Conservation (phyloP, 1,140 invertebrate species). For the Liolophura sinensis region DNA sequence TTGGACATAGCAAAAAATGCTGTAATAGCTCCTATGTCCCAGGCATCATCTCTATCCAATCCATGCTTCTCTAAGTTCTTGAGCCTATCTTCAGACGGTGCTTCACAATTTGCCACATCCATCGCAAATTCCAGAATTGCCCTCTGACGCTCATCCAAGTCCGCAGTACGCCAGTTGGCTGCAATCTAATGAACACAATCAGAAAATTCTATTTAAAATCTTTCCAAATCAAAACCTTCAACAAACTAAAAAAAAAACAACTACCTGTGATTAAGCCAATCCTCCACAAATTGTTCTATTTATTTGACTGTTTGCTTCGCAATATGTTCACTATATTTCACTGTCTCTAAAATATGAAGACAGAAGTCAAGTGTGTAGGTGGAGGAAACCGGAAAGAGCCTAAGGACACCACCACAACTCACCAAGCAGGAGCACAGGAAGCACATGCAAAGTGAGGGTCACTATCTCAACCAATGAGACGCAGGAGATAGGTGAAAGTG, state of each 20-base stretch:
- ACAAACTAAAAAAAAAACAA: too few species aligned
- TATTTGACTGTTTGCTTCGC: neutral
- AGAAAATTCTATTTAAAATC: neutral
- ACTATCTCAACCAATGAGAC: too few species aligned
- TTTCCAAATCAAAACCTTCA: neutral
- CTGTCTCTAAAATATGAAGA: too few species aligned
- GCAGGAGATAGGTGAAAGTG: too few species aligned
- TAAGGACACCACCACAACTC: too few species aligned
- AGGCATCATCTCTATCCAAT: conserved; percentile 38
- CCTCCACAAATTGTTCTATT: neutral
- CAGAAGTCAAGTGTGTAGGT: too few species aligned
- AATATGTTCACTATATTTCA: neutral
- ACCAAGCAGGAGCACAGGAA: too few species aligned
- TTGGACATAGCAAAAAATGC: conserved; percentile 42
- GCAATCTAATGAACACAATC: conserved; percentile 25
- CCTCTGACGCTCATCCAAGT: conserved; percentile 35
- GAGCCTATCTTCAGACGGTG: conserved; percentile 29
- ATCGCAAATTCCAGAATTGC: conserved; percentile 42
- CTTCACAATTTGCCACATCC: conserved; percentile 28
- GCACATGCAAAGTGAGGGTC: too few species aligned
- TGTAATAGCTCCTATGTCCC: conserved; percentile 43
- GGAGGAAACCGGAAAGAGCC: too few species aligned
- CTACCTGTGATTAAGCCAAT: neutral
- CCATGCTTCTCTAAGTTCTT: conserved; percentile 32
- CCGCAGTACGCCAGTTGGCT: conserved; percentile 43